Conservation (phyloP, 2,113 vertebrate species). For the Saguinus midas region DNA sequence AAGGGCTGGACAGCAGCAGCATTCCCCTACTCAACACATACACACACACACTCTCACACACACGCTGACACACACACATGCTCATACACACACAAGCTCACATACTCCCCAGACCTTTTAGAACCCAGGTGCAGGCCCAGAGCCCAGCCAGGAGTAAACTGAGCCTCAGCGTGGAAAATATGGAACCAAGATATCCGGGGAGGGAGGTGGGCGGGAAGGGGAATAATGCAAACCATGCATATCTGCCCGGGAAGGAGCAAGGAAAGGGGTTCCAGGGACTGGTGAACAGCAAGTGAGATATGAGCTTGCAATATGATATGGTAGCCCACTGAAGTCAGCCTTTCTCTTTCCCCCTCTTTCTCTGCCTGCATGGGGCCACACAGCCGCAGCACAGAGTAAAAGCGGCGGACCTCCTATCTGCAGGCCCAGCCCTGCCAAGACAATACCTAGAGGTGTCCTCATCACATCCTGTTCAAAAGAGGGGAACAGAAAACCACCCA, state of each 20-base stretch:
- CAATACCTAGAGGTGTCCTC: not conserved
- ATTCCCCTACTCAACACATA: not conserved
- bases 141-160: slow-evolving; percentile 75
- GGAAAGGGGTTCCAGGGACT: slow-evolving; percentile 25
- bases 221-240: slow-evolving; percentile 73
- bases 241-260: slow-evolving; percentile 54
- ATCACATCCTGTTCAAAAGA: not conserved
- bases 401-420: not conserved
- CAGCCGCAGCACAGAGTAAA: not conserved
- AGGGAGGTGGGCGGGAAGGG: slow-evolving; percentile 33
- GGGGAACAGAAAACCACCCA: not conserved
- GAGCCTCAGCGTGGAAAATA: slow-evolving; percentile 75
- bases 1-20: not conserved
- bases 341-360: not conserved
- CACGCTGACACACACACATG: rapidly evolving
- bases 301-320: slow-evolving; percentile 71
- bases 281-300: slow-evolving; percentile 65
- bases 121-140: slow-evolving; percentile 75
- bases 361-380: not conserved
- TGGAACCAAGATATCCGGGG: slow-evolving; percentile 71
- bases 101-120: slow-evolving; percentile 36
- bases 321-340: slow-evolving; percentile 23
- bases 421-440: not conserved
- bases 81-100: not conserved
- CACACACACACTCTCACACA: not conserved